Conservation (phyloP, 1,140 invertebrate genomes). For the Globodera ellingtonae region DNA sequence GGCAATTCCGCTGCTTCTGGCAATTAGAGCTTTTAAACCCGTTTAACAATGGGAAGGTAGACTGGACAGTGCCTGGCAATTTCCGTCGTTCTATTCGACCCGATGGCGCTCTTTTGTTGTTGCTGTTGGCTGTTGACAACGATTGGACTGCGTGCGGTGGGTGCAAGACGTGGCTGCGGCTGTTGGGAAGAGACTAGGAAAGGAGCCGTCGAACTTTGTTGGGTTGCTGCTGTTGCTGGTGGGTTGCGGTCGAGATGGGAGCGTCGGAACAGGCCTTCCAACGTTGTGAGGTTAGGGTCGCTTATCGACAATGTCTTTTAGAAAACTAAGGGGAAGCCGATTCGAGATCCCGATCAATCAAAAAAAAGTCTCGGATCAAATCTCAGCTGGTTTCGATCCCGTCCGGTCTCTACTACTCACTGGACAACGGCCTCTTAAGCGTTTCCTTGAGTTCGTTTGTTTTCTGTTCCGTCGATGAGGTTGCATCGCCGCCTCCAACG, state of each 20-base stretch:
- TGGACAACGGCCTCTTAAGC: constrained; percentile 29
- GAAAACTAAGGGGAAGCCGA: background rate
- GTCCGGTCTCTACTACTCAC: constrained; percentile 1
- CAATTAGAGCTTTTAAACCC: background rate
- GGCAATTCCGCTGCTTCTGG: constrained; percentile 5
- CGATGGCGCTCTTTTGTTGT: constrained; percentile 4
- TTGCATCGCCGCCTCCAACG: constrained; percentile 1
- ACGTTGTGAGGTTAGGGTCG: background rate
- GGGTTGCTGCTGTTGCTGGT: background rate
- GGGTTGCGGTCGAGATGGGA: constrained; percentile 1
- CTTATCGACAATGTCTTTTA: background rate
- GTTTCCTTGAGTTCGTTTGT: constrained; percentile 30
- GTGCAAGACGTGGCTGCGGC: background rate
- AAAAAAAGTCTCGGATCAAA: background rate
- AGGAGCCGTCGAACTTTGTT: background rate
- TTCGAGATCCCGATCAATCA: too few species aligned
- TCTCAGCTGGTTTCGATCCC: background rate
- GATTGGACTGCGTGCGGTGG: constrained; percentile 5
- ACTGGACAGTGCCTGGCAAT: background rate
- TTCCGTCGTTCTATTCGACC: background rate
- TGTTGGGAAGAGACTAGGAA: background rate
- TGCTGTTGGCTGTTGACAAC: background rate
- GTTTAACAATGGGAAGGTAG: background rate
- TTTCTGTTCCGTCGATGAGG: constrained; percentile 25
- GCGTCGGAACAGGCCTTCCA: constrained; percentile 21